Evolutionary conservation across 2,797 vertebrate genomes (phyloP), one percentile per base, ranked within the genome.

Genomic region (Poeciliopsis turneri): DNA sequence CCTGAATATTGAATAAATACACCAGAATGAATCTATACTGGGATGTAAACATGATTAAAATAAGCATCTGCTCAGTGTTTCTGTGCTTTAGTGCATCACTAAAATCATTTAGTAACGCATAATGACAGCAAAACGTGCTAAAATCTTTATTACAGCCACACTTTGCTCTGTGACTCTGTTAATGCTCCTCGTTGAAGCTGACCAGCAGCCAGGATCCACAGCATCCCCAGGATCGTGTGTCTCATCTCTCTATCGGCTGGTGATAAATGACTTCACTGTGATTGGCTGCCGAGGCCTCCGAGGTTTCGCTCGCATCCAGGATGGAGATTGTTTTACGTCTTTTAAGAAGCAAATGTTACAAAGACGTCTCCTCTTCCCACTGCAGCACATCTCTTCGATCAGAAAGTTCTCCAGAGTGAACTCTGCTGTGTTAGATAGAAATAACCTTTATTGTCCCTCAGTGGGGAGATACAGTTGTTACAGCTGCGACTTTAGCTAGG

Each of bases 221-320:
- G 93, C 92, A 94, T 93, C 93, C 78, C 72, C 74, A 15, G 86
- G 85, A 91, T 94, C 91, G 92, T 86, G 87, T 92, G 64, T 84
- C 80, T 88, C 75, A 51, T 85, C 75, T 74, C 78, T 61, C 70
- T 66, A 39, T 61, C 81, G 74, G 80, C 70, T 43, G 25, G 33
- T 20, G 1, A 72, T 79, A 75, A 69, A 74, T 61, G 43, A 15
- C 43, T 87, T 83, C 72, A 12, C 73, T 15, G 25, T 68, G 16
- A 39, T 39, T 6, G 0, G 72, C 74, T 66, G n/a, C 45, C 64
- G 28, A 57, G n/a, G 47, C 69, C 47, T 68, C 55, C 64, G 43
- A 78, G 59, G 43, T 76, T 71, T 78, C 68, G 72, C 30, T 68
- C 20, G 13, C 16, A 70, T 78, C 36, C 6, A 36, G 45, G 72